Conservation (phyloP, 2,888 invertebrate genomes). For the Dasypolia templi region DNA sequence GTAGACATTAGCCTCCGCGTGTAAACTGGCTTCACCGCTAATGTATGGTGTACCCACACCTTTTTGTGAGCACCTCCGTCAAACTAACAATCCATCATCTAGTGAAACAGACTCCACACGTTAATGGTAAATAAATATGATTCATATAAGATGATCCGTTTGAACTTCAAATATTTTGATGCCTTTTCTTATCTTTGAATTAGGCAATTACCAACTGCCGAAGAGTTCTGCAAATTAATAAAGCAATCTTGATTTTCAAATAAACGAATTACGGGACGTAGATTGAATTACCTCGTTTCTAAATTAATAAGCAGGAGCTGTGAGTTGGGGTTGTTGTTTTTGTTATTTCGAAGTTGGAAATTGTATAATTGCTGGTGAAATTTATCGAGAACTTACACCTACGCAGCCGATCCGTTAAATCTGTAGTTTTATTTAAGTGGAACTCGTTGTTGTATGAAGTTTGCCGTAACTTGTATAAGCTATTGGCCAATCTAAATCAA, state of each 20-base stretch:
- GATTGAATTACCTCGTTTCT: conserved; percentile 29
- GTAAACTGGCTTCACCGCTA: conserved; percentile 52
- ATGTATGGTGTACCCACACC: conserved; percentile 51
- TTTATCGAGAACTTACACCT: not conserved
- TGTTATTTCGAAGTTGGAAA: conserved; percentile 20
- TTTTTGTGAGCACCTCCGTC: conserved; percentile 48
- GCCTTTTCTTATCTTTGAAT: not conserved
- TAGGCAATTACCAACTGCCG: conserved; percentile 27
- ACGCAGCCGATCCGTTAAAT: not conserved
- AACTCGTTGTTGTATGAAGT: not conserved
- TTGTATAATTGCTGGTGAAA: conserved; percentile 10
- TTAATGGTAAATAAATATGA: conserved; percentile 14
- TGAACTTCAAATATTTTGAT: conserved; percentile 12
- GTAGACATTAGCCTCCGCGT: conserved; percentile 54
- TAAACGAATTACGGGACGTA: conserved; percentile 26
- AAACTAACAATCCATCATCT: conserved; percentile 53
- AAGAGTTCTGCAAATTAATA: conserved; percentile 41
- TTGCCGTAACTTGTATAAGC: not conserved
- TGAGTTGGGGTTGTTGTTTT: conserved; percentile 12
- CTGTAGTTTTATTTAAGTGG: not conserved
- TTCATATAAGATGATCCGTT: conserved; percentile 1
- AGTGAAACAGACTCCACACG: conserved; percentile 9
- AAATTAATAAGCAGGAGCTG: conserved; percentile 26
- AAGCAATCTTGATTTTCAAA: conserved; percentile 46
- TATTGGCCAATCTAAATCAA: not conserved